Evolutionary conservation across 2,113 vertebrate species (phyloP), one percentile per base, ranked within the genome.

Genomic region (Spilogale gracilis): DNA sequence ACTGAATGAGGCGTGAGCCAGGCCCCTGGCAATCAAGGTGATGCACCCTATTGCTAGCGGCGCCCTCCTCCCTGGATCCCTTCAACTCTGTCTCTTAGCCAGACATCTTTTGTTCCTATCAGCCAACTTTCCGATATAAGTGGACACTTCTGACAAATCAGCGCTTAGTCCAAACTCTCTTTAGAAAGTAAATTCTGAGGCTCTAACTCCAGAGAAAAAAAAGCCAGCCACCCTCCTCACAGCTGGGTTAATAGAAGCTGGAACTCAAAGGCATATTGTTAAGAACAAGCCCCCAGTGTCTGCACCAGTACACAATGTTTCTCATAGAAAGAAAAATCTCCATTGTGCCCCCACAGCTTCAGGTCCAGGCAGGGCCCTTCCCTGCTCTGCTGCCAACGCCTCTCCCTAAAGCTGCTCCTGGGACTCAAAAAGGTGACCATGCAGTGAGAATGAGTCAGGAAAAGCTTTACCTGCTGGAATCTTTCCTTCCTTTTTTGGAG

Each of bases 261-360:
- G 81, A 88, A 56, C 27, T 97, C 96, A 97, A 97, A 97, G 95
- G 93, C 95, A 94, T 65, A 95, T 30, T 95, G 96, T 94, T 94
- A 67, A 96, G 79, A 97, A 97, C 96, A 97, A 98, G 61, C 65
- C 21, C 67, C 48, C 79, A 92, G 92, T 97, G 93, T 91, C 58
- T 83, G 52, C 25, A 89, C 81, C 90, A 81, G 88, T 32, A 65
- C 85, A 93, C 90, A 98, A 74, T 58, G 71, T 91, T 82, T 61
- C 94, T 78, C 92, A 85, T 0, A 80, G 63, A 67, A 92, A 90
- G 30, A 89, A 93, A 89, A 95, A 32, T 71, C 60, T 45, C 88
- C 56, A 94, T 43, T 76, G 84, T 76, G 30, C 23, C 16, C 60
- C 61, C n/a, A 78, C 16, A 48, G 78, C 79, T 58, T 95, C 82